Base-by-base conservation (phyloP, 2,113 vertebrate species). In the Apus apus region DNA sequence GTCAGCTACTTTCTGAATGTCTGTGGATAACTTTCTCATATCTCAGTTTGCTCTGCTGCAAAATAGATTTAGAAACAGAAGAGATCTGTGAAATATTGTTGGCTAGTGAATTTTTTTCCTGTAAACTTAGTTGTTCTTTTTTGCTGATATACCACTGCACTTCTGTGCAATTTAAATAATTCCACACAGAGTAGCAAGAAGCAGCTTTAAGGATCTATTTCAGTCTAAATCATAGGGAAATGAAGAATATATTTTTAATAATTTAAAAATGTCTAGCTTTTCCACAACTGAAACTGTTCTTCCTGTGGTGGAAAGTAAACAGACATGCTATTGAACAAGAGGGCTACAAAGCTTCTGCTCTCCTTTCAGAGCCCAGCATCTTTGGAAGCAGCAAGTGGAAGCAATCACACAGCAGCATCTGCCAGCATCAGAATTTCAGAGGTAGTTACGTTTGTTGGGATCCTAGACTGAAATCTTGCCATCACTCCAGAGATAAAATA, bases 21-120 rank as follows among this genome's bases (percentile, higher is more conserved):
- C 38, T 85, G 26, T 36, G 8, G 66, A 22, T 68, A 64, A 40
- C 23, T 67, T 80, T 13, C 57, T 68, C 74, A 15, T 74, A 60
- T 50, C 19, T 27, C 78, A 50, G 29, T 36, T 84, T 53, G 32
- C 50, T 89, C 14, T 68, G 76, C 91, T 95, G 74, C 48, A 79
- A 91, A 94, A 93, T 2, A 88, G 71, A 90, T 92, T 77, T 77
- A 90, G 88, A 90, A 89, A 77, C 27, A 80, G 60, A 81, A 88
- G 25, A 81, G 61, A 81, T 50, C 15, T 58, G 43, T 73, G n/a
- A 93, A 90, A 76, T 43, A 48, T 6, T 61, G 15, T 80, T 82
- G 50, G 53, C 48, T 68, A 82, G 64, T 29, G 30, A 88, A 85
- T 93, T 80, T 23, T 87, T 86, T 64, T 71, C 58, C 61, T 75